Base-by-base conservation (phyloP, 2,797 vertebrate species). In the Pteronotus mesoamericanus region DNA sequence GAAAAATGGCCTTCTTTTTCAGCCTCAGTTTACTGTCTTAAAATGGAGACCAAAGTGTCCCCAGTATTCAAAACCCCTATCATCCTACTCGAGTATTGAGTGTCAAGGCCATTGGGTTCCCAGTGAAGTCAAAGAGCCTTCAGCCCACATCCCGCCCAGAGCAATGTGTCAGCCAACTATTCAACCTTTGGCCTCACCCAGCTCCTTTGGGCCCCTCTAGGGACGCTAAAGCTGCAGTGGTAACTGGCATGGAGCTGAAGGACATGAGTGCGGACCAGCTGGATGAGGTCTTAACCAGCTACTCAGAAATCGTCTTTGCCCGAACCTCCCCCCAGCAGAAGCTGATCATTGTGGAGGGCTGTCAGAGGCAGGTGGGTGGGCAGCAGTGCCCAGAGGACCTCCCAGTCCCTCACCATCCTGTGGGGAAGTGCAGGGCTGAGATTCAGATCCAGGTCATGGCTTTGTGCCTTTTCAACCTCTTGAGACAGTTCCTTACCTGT, bases 301-400 rank as follows among this genome's bases (percentile, higher is more conserved):
- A 99, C 85, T 78, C 98, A 0, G 99, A 99, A 96, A 99, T 99
- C 0, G 98, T 99, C 68, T 99, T 99, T 48, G 99, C 99, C 10
- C 98, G 99, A n/a, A 99, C 99, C 0, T 99, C 99, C 0, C 99
- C 99, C 5, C 99, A 99, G 46, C 99, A 99, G 95, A 99, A 99
- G 85, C 96, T 99, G 69, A 98, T 98, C 22, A 99, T 99, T 0
- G 99, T 99, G 42, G 99, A 99, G 82, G 98, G 98, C 85, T 99
- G 99, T 46, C 99, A 99, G 96, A 98, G 98, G 83, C 98, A 98
- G 98, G 99, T 99, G 59, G 80, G 98, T 80, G 34, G 86, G n/a
- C 15, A 3, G 16, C 39, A 79, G 55, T 8, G 3, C 22, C 57
- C 39, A 3, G 39, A 10, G 24, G 24, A 37, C 44, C 21, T 26